These are phyloP conservation scores for Jordanella pulchra DNA, from an alignment of 2,797 vertebrate species.

Conservation along the genomic window DNA sequence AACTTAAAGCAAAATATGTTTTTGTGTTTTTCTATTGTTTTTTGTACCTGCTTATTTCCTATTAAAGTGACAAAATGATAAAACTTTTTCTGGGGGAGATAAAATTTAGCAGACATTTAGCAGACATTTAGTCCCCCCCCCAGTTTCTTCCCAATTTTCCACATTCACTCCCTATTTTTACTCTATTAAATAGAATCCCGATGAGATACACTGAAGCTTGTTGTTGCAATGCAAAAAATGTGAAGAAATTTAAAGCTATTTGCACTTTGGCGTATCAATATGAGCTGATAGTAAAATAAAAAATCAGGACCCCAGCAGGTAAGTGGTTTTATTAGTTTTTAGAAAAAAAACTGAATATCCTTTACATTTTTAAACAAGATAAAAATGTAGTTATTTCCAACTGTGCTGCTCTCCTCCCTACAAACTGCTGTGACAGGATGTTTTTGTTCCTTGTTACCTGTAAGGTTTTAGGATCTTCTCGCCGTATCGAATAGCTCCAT, in stretches of 20 bases:
- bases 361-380: background rate
- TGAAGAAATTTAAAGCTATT: background rate
- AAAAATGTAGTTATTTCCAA: background rate
- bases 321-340: background rate
- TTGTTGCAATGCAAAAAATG: background rate
- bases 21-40: background rate
- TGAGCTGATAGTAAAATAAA: no score
- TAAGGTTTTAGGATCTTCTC: conserved; percentile 91
- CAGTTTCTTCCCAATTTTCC: no score
- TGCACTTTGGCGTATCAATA: background rate
- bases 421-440: background rate
- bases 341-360: background rate
- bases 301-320: background rate
- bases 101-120: no score
- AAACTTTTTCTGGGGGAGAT: background rate
- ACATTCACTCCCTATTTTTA: background rate
- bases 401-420: no score
- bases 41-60: background rate
- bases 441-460: conserved; percentile 75
- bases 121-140: no score
- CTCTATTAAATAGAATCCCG: background rate
- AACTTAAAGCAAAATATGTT: background rate
- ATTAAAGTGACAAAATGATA: background rate
- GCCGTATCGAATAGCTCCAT: conserved; percentile 87
- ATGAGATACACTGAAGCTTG: no score